These are phyloP conservation scores for Aleiodes leptofemur DNA, from an alignment of 2,888 invertebrate species.

Conservation along the genomic window DNA sequence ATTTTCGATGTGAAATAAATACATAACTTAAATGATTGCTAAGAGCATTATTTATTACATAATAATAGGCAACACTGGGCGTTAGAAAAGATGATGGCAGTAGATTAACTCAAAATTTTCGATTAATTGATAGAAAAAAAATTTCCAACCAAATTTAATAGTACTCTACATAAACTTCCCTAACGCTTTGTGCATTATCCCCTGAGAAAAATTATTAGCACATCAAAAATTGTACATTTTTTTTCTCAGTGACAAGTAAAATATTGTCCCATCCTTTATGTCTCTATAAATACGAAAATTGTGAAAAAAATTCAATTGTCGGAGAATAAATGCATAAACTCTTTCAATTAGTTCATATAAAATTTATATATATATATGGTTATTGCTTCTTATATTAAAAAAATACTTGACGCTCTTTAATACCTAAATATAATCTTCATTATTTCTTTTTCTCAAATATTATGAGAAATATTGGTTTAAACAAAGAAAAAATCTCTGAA, in stretches of 20 bases:
- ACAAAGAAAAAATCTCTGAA: background rate
- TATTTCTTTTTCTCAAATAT: background rate
- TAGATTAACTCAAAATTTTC: background rate
- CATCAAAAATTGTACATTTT: constrained; percentile 10
- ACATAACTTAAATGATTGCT: constrained; percentile 17
- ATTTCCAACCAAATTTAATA: background rate
- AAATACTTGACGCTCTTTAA: constrained; percentile 17
- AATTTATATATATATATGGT: background rate
- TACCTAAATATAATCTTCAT: constrained; percentile 9
- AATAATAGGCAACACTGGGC: constrained; percentile 12
- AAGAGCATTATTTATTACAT: constrained; percentile 21
- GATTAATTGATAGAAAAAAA: background rate
- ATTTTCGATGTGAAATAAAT: constrained; percentile 20
- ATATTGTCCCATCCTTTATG: too few relatives aligned
- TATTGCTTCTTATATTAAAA: background rate
- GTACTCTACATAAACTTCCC: background rate
- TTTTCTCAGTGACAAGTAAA: background rate
- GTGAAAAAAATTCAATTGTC: constrained; percentile 1
- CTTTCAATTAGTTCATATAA: constrained; percentile 7
- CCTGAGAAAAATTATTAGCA: background rate
- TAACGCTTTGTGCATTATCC: constrained; percentile 11
- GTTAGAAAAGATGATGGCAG: constrained; percentile 2
- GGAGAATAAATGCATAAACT: constrained; percentile 27
- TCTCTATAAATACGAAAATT: background rate
- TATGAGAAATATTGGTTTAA: background rate